phyloP scores from a whole-genome alignment of 2,113 vertebrate species.

The Nerophis ophidion region DNA sequence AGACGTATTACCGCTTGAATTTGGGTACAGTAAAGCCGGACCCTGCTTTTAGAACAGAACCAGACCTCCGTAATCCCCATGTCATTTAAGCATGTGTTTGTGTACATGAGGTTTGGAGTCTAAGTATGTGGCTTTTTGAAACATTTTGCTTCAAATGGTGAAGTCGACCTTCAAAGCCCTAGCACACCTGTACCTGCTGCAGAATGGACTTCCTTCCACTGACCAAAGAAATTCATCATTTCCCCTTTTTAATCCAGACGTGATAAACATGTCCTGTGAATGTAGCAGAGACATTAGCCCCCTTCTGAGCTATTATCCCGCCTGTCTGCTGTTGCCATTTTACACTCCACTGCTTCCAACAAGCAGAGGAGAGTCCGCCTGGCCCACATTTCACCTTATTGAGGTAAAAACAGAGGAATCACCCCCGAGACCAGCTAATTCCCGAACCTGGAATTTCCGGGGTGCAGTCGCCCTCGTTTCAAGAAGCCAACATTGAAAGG shows the following conservation, averaged over 20 bases:
- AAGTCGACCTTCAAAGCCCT: neutral
- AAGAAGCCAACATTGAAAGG: slow-evolving; percentile 16
- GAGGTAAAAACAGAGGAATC: slow-evolving; percentile 72
- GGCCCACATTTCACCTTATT: slow-evolving; percentile 80
- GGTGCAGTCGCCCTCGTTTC: slow-evolving; percentile 35
- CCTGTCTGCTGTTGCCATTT: slow-evolving; percentile 82
- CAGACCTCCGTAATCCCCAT: slow-evolving; percentile 46
- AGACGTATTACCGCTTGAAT: slow-evolving; percentile 54
- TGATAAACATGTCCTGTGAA: slow-evolving; percentile 81
- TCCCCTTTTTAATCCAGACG: slow-evolving; percentile 71
- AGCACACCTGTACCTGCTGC: neutral
- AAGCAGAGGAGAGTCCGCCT: slow-evolving; percentile 71
- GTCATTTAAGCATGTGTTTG: slow-evolving; percentile 22
- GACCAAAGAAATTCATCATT: slow-evolving; percentile 58
- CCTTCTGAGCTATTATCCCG: slow-evolving; percentile 81
- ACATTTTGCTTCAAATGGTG: neutral
- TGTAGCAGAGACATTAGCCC: slow-evolving; percentile 76
- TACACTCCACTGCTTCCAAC: slow-evolving; percentile 77
- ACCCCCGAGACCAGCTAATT: slow-evolving; percentile 63
- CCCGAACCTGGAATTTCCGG: slow-evolving; percentile 46
- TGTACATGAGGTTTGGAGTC: too few relatives aligned
- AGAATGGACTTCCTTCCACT: neutral
- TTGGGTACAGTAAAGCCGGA: slow-evolving; percentile 55
- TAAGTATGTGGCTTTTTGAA: too few relatives aligned
- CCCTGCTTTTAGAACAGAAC: slow-evolving; percentile 37